Evolutionary conservation across 2,797 vertebrate genomes (phyloP).

Genomic region (Hypotaenidia okinawae): DNA sequence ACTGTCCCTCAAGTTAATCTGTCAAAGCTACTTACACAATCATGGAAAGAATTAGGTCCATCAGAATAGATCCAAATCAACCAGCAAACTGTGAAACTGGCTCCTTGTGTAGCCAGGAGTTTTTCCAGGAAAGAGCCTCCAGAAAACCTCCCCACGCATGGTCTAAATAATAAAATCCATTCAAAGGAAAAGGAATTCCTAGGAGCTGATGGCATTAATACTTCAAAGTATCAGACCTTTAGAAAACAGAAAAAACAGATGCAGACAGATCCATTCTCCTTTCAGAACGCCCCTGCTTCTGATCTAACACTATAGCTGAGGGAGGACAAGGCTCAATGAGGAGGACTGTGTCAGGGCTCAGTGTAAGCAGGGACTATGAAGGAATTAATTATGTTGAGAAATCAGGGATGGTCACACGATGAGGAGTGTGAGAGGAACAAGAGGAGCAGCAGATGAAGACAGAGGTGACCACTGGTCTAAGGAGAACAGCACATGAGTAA

Average conservation of each 20-base stretch:
- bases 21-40: neutral
- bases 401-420: neutral
- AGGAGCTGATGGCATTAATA: neutral
- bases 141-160: neutral
- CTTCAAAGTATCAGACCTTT: neutral
- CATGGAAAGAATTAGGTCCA: neutral
- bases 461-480: neutral
- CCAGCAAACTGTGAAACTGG: neutral
- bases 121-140: slow-evolving; percentile 22
- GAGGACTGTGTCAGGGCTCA: neutral
- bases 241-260: neutral
- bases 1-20: neutral
- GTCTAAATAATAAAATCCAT: neutral
- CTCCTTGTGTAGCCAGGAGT: neutral
- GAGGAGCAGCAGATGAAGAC: neutral
- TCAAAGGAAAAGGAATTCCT: slow-evolving; percentile 29
- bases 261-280: neutral
- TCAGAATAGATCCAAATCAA: neutral
- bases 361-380: neutral
- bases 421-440: neutral
- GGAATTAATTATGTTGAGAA: neutral
- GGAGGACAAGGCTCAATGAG: neutral
- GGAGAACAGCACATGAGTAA: neutral
- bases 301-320: neutral
- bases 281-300: neutral